Evolutionary conservation across 2,888 invertebrate genomes (phyloP), one percentile per base, ranked within the genome.

Genomic region (Sipunculus nudus): DNA sequence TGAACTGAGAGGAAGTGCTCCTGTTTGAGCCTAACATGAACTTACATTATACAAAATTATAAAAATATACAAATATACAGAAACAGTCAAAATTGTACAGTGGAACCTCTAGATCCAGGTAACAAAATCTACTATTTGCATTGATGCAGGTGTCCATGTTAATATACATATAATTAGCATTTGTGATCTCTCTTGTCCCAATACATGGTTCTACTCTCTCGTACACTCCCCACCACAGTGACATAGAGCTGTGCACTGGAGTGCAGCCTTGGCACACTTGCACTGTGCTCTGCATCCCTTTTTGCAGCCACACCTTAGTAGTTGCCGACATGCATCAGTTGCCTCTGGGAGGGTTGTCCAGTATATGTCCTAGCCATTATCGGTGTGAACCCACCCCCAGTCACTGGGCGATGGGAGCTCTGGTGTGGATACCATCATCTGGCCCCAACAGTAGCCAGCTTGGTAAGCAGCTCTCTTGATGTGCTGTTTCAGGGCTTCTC

Each of bases 301-400:
- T n/a, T 29, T 54, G 48, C 62, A 62, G 25, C 54, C 29, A 63
- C 58, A 61, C 5, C 29, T n/a, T 4, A 62, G 45, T 6, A 62
- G 61, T 55, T 61, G 47, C 19, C 29, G 53, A 46, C 62, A 63
- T n/a, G 41, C 60, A 40, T 62, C 3, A 16, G 26, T 63, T 21
- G 62, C 62, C 39, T 63, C 61, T 25, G 62, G 54, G 16, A 54
- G 32, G n/a, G 46, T 43, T 29, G 39, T 63, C 62, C 61, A 62
- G 29, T 19, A n/a, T 40, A 46, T 23, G 28, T 55, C 41, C 46
- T 48, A 63, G 19, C 29, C 53, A 13, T 10, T 31, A 45, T 62
- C 38, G 26, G 19, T 19, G 23, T 41, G 19, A 26, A 21, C 21
- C 59, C 59, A 56, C 47, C 61, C 43, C 59, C 59, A 61, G 48